Percentiles rank a stretch among this genome's conserved stretches.
Evolutionary conservation across 1,140 invertebrate species (phyloP).

Genomic region (Aethina tumida): DNA sequence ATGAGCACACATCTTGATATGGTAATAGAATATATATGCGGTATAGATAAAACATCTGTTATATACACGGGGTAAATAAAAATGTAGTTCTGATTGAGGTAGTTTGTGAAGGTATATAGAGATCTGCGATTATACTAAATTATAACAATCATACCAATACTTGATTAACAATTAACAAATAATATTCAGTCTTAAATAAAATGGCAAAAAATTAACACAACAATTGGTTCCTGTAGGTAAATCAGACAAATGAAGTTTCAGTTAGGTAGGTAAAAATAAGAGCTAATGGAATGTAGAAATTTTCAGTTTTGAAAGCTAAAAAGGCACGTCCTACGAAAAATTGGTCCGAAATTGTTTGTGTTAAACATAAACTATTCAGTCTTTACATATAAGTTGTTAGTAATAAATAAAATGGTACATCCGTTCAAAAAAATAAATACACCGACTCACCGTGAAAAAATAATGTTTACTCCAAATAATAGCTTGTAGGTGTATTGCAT

Average conservation of each 20-base stretch:
- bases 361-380: slow-evolving; percentile 10
- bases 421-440: too few species aligned
- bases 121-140: slow-evolving; percentile 5
- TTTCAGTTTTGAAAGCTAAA: slow-evolving; percentile 10
- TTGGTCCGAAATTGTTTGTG: slow-evolving; percentile 16
- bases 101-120: slow-evolving; percentile 5
- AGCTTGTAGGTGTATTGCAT: too few species aligned
- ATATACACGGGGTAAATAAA: slow-evolving; percentile 10
- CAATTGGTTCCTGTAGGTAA: slow-evolving; percentile 10
- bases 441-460: too few species aligned
- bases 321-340: slow-evolving; percentile 19
- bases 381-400: neutral
- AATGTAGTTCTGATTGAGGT: slow-evolving; percentile 11
- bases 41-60: slow-evolving; percentile 18
- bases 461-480: too few species aligned
- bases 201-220: slow-evolving; percentile 25
- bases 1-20: slow-evolving; percentile 23
- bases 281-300: slow-evolving; percentile 23
- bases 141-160: slow-evolving; percentile 16
- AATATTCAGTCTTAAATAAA: slow-evolving; percentile 32
- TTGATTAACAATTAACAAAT: slow-evolving; percentile 21
- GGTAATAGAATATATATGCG: slow-evolving; percentile 24
- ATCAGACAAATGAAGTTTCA: slow-evolving; percentile 1
- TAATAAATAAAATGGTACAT: slow-evolving; percentile 11
- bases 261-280: slow-evolving; percentile 9